Percentiles rank a stretch among this genome's conserved stretches.
Evolutionary conservation across 2,888 invertebrate genomes (phyloP).

Genomic region (Sesia apiformis): DNA sequence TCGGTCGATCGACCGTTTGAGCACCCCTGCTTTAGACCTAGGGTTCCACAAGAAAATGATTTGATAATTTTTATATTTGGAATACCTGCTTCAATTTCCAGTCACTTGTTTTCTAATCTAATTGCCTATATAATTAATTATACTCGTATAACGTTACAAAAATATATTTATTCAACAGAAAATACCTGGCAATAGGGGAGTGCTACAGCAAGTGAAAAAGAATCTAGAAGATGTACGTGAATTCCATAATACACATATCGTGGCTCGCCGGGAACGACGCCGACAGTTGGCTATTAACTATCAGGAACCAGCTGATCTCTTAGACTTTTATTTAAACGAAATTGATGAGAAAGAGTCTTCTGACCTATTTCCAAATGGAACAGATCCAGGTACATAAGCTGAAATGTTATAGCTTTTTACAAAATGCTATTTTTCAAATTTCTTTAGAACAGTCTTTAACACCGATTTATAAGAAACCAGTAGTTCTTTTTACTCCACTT

Average conservation of each 20-base stretch:
- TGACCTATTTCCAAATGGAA: conserved; percentile 16
- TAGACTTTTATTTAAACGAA: conserved; percentile 30
- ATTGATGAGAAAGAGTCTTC: conserved; percentile 13
- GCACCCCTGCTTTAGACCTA: too few species aligned
- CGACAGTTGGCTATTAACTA: conserved; percentile 1
- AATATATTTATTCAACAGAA: conserved; percentile 14
- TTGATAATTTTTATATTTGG: too few species aligned
- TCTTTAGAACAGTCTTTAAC: too few species aligned
- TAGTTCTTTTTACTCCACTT: not conserved
- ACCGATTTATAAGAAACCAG: not conserved
- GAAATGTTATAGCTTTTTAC: not conserved
- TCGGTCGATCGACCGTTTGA: too few species aligned
- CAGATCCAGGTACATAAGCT: conserved; percentile 16
- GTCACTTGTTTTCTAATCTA: too few species aligned
- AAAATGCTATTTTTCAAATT: not conserved
- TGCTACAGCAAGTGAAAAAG: conserved; percentile 59
- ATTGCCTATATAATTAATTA: not conserved
- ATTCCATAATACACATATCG: conserved; percentile 24
- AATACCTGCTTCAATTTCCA: too few species aligned
- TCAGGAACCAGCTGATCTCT: conserved; percentile 23
- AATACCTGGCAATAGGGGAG: conserved; percentile 30
- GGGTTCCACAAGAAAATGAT: too few species aligned
- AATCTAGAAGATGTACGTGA: conserved; percentile 34
- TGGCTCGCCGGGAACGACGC: conserved; percentile 15
- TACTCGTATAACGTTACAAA: not conserved